Conservation (phyloP, 2,113 vertebrate species). For the Rhynchopsitta pachyrhyncha region DNA sequence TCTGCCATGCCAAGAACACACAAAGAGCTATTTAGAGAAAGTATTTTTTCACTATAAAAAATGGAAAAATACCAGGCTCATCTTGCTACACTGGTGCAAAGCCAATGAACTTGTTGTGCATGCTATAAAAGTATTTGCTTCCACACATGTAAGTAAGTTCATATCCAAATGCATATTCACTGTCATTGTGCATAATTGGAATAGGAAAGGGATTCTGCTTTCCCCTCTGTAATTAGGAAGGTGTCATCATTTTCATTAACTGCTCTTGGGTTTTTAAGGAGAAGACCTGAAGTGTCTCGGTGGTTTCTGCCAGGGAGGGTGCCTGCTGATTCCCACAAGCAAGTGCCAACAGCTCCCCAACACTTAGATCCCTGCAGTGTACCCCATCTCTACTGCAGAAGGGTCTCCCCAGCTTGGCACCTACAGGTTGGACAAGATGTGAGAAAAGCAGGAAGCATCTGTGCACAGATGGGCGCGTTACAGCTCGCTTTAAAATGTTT, state of each 20-base stretch:
- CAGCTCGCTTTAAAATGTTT: background rate
- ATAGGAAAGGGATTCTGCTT: background rate
- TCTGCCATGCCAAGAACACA: background rate
- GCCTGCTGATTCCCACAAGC: accelerated
- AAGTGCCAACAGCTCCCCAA: background rate
- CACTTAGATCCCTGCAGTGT: background rate
- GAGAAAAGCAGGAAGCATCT: background rate
- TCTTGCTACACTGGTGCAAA: background rate
- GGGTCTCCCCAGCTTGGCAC: background rate
- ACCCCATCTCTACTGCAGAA: background rate
- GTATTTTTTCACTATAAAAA: slow-evolving; percentile 18
- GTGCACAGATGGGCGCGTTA: accelerated
- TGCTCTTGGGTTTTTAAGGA: background rate
- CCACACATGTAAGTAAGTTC: background rate
- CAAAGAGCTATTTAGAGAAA: background rate
- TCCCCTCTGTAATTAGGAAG: background rate
- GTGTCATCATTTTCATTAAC: background rate
- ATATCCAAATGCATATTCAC: background rate
- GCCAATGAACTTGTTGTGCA: background rate
- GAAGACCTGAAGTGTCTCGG: background rate
- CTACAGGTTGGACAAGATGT: accelerated
- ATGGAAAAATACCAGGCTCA: background rate
- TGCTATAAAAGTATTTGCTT: background rate
- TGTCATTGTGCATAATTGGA: background rate
- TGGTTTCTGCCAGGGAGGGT: background rate